Conservation (phyloP, 2,113 vertebrate species). For the Empidonax traillii region DNA sequence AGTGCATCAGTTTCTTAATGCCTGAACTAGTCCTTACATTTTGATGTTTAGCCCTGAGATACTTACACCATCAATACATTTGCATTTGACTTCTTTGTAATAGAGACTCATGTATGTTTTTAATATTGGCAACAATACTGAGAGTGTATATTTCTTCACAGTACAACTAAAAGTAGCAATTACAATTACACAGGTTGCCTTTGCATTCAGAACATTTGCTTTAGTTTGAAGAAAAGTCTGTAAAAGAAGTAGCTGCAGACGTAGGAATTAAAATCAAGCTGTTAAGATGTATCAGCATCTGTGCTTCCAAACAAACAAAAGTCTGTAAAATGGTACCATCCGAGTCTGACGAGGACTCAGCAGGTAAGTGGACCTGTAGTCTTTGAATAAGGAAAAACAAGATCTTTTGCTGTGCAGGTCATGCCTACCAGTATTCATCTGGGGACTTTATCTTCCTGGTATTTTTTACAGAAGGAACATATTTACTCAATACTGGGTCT, state of each 20-base stretch:
- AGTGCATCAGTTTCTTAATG: neutral
- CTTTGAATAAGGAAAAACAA: neutral
- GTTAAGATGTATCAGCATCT: neutral
- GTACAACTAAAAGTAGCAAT: neutral
- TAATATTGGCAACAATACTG: neutral
- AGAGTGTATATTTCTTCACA: neutral
- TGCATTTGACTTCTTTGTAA: neutral
- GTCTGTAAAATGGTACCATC: neutral
- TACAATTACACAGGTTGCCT: neutral
- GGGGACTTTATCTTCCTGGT: neutral
- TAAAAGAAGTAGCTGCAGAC: neutral
- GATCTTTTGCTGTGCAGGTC: neutral
- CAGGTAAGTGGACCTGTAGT: neutral
- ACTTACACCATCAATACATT: neutral
- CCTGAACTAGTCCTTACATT: neutral
- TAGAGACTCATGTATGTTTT: neutral
- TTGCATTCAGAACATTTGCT: neutral
- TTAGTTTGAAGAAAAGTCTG: neutral
- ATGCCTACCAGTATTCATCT: neutral
- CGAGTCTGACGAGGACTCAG: neutral
- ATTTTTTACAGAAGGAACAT: neutral
- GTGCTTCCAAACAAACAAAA: neutral
- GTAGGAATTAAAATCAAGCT: neutral
- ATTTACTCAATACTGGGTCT: neutral
- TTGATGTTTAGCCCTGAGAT: neutral